Evolutionary conservation across 2,797 vertebrate genomes (phyloP).

Genomic region (Lateolabrax maculatus): DNA sequence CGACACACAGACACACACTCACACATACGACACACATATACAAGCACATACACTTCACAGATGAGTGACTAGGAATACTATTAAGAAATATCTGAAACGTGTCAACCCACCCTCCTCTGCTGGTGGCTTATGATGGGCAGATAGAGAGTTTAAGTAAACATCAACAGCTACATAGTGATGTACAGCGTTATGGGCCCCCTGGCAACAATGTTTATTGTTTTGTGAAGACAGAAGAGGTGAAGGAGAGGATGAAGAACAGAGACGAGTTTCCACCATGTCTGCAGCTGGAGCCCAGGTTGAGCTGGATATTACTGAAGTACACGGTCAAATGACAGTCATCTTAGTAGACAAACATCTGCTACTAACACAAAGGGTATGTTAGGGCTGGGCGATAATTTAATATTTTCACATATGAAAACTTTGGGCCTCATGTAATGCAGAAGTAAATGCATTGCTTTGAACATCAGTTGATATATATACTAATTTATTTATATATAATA

Average conservation of each 20-base stretch:
- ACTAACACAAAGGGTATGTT: not conserved
- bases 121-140: constrained; percentile 30
- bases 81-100: constrained; percentile 43
- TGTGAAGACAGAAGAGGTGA: constrained; percentile 30
- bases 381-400: not conserved
- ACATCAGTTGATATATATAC: too few relatives aligned
- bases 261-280: constrained; percentile 20
- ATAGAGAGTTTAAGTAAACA: constrained; percentile 67
- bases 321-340: constrained; percentile 51
- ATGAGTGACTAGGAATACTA: constrained; percentile 29
- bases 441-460: not conserved
- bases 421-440: not conserved
- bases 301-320: constrained; percentile 36
- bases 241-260: constrained; percentile 25
- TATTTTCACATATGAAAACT: not conserved
- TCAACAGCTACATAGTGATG: constrained; percentile 22
- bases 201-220: constrained; percentile 56
- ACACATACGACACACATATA: constrained; percentile 1
- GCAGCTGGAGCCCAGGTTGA: constrained; percentile 46
- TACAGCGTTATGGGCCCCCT: constrained; percentile 9
- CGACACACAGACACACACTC: constrained; percentile 13
- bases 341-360: constrained; percentile 46
- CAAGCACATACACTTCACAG: constrained; percentile 10
- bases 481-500: too few relatives aligned
- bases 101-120: constrained; percentile 23